Base-by-base conservation (phyloP, 2,113 vertebrate genomes). In the Pterocles orientalis region DNA sequence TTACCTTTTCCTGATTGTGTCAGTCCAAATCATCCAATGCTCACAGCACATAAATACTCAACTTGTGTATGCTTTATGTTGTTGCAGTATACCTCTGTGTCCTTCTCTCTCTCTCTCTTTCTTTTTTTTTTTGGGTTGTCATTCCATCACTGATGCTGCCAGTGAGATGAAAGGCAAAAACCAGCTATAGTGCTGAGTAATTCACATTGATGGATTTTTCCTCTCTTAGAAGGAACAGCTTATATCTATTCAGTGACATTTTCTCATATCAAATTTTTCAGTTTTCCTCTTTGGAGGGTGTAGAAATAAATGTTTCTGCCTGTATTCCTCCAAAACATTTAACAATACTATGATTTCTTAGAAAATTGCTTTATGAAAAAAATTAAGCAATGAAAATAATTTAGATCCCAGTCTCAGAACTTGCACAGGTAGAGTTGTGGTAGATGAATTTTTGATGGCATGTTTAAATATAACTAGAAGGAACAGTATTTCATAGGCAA, bases 131-230 rank as follows among this genome's bases (percentile, higher is more conserved):
- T 90, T 58, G 90, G 33, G 45, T 91, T 94, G 64, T 92, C 75
- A 69, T 86, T 95, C 79, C 90, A 50, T 95, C 92, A 90, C 75
- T 86, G 75, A 88, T 56, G 25, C 65, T 86, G 81, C 72, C 51
- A 94, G 79, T 87, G 43, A 96, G 91, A 96, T 94, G 76, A 95
- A 97, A 97, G 86, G 48, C 82, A 95, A 82, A 90, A 87, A 70
- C 0, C 15, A 88, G 72, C 50, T 62, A 39, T 23, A 50, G 72
- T 94, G 82, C 92, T 82, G 91, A 94, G 80, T 95, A 96, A 94
- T 94, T 81, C 90, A 48, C 43, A 19, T 43, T 66, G 47, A 62
- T 81, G 73, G 53, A 61, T 90, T 85, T 94, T 93, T 88, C 45
- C 45, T 92, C 12, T 31, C 33, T 83, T 41, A 33, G 39, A 39